A percentile compares a stretch with the other conserved stretches of the same genome.
phyloP scores from a whole-genome alignment of 1,140 invertebrate genomes.

The Lithobius niger region DNA sequence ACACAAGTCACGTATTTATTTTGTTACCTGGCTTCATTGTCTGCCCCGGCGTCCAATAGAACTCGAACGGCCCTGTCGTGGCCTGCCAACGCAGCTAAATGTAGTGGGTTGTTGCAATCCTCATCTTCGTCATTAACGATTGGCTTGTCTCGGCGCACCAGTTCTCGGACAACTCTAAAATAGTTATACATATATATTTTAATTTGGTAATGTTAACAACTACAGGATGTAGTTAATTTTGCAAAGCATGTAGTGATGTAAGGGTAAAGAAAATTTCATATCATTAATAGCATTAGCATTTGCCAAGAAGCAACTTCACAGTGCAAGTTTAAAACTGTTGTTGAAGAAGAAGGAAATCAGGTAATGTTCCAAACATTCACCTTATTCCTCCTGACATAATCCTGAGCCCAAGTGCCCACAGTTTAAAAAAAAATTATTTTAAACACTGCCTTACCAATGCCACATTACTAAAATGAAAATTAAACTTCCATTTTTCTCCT shows the following conservation, averaged over 20 bases:
- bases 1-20: too few species aligned
- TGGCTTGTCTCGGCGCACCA: conserved; percentile 29
- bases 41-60: conserved; percentile 32
- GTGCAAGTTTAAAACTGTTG: not conserved
- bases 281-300: not conserved
- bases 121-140: conserved; percentile 31
- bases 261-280: not conserved
- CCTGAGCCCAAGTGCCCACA: too few species aligned
- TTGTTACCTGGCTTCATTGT: conserved; percentile 33
- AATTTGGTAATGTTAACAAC: not conserved
- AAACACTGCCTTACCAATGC: too few species aligned
- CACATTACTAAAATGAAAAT: too few species aligned
- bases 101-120: conserved; percentile 33
- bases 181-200: not conserved
- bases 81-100: conserved; percentile 33
- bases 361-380: not conserved
- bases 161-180: conserved; percentile 28
- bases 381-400: too few species aligned
- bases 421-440: too few species aligned
- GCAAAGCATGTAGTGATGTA: not conserved
- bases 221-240: not conserved
- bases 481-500: too few species aligned
- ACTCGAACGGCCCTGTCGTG: conserved; percentile 28
- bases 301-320: not conserved
- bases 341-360: not conserved